Base-by-base conservation (phyloP, 64 coral and sea anemone species). In the Montipora sp. region DNA sequence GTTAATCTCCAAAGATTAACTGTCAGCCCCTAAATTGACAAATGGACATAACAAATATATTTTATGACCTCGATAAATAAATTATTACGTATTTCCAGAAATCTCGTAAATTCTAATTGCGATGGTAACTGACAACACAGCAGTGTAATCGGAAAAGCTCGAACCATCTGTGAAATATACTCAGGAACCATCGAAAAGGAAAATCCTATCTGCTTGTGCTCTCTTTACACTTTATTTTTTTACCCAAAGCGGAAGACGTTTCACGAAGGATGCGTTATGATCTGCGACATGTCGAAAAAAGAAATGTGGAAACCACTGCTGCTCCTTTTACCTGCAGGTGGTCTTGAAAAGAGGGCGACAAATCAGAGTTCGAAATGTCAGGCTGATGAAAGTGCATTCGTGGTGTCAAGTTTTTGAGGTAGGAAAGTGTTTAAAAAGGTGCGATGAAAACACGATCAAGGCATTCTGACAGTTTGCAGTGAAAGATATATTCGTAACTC, bases 1-100 rank as follows among this genome's bases (percentile, higher is more conserved):
- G 65, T 69, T 71, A 72, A 71, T 85, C 82, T 85, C 9, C 68
- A 11, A 22, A 45, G 82, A 72, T 85, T 71, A 85, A 85, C 44
- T 70, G 47, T 1, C 15, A 61, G 59, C 61, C 23, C 55, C 51
- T 82, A 61, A 82, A 84, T 63, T 83, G 80, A 47, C 80, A 66
- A 66, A 83, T 66, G 80, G 80, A 83, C 13, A 43, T 9, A 15
- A 4, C 3, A 46, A 66, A 85, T 71, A 70, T 71, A 71, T 70
- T 85, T 85, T 8, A 85, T 69, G 19, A 70, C 19, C 15, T 22
- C 20, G 82, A 85, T 72, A 83, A 83, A 85, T 21, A 72, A 49
- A 85, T n/a, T 19, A 7, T 71, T 70, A 43, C 58, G 23, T 82
- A 20, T 85, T 15, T 85, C 82, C 46, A 46, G 19, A 55, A 58